Evolutionary conservation across 2,113 vertebrate species (phyloP), one percentile per base, ranked within the genome.

Genomic region (Dipodomys stephensi): DNA sequence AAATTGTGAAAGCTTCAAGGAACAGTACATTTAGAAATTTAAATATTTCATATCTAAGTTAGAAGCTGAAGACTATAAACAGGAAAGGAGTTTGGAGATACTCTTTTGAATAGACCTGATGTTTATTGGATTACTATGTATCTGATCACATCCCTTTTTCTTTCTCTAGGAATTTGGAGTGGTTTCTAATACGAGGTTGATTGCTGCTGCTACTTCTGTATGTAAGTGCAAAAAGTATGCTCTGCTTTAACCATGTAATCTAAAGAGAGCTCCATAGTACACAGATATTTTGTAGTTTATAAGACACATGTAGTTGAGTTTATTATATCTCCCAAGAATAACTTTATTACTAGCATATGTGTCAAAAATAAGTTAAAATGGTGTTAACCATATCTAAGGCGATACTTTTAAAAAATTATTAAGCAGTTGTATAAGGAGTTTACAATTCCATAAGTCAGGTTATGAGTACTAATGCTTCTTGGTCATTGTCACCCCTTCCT

Each of bases 191-290:
- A 99, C 99, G 91, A 99, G 99, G 91, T 98, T 99, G 97, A 99
- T 99, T 97, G 98, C 99, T 98, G 99, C 99, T 98, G 99, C 99
- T 98, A 99, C 99, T 92, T 99, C 99, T 98, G 99, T 99, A 97
- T 99, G 99, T 99, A 99, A 99, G 99, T 99, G 93, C 92, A 44
- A 49, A 86, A 96, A 32, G 28, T 94, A 44, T 94, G 19, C 83
- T 27, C 2, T 88, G 9, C 64, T 85, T 32, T 92, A 93, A 64
- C 16, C 0, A 90, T 62, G 12, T 65, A 83, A 67, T 96, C 81
- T 0, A 11, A 92, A 88, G 65, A 86, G 87, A 95, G 8, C 67
- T 78, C 15, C 6, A 28, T 85, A 76, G 7, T 32, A 35, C 25
- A 44, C n/a, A 83, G 20, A n/a, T 81, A 12, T 69, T 72, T 93